Evolutionary conservation across 1,140 invertebrate genomes (phyloP).

Genomic region (Coptotermes formosanus): DNA sequence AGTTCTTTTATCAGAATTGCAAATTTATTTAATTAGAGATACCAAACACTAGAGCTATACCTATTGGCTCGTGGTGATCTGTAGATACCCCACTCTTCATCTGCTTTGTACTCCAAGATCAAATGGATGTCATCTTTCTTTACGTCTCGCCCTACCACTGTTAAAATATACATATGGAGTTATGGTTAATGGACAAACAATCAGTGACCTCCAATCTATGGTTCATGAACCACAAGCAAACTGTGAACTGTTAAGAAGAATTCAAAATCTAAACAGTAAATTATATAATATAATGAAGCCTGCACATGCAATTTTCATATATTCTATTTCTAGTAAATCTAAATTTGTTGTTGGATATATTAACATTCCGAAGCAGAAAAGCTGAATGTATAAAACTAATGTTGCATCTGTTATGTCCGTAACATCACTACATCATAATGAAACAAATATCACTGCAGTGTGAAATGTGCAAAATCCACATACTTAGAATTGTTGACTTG

Average conservation of each 20-base stretch:
- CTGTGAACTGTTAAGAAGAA: no score
- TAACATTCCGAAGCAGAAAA: no score
- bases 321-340: no score
- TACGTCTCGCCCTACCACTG: neutral
- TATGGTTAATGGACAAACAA: neutral
- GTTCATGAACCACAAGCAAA: neutral
- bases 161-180: neutral
- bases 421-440: no score
- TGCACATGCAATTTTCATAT: no score
- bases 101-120: constrained; percentile 75
- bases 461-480: no score
- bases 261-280: no score
- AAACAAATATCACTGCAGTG: no score
- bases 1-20: neutral
- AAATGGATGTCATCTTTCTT: constrained; percentile 81
- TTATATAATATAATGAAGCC: neutral
- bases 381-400: no score
- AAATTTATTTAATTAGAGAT: neutral
- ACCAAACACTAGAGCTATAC: constrained; percentile 41
- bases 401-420: no score
- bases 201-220: neutral
- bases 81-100: constrained; percentile 73
- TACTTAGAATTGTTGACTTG: no score
- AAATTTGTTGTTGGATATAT: no score
- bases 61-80: constrained; percentile 77